Evolutionary conservation across 2,797 vertebrate species (phyloP).

Genomic region (Dendrocincla fuliginosa): DNA sequence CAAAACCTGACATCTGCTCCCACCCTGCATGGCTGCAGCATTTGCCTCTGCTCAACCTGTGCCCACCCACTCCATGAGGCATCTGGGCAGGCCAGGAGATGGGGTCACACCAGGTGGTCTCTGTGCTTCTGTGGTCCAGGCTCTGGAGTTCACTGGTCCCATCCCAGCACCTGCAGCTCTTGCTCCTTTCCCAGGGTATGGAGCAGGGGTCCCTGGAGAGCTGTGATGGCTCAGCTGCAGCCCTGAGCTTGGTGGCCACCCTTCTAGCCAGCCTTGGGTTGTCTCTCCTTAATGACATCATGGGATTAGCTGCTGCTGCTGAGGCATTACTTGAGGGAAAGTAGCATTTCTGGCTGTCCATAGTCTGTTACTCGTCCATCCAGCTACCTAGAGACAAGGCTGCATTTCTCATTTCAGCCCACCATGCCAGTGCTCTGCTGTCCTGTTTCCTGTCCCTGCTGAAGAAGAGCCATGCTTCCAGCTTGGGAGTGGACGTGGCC

Average conservation of each 20-base stretch:
- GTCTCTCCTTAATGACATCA: background rate
- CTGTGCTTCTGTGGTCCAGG: background rate
- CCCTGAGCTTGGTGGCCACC: background rate
- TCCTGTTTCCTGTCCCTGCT: background rate
- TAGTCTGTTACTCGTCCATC: background rate
- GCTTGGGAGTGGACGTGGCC: background rate
- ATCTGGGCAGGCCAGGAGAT: accelerated
- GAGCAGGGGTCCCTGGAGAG: background rate
- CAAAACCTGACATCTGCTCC: accelerated
- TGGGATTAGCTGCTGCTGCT: background rate
- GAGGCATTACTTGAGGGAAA: background rate
- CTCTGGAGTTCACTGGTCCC: background rate
- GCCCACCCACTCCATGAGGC: background rate
- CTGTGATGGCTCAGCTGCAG: background rate
- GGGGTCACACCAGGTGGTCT: background rate
- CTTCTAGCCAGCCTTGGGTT: background rate
- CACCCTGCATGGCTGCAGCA: background rate
- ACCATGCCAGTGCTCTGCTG: background rate
- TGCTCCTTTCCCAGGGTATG: accelerated
- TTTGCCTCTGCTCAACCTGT: background rate
- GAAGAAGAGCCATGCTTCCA: background rate
- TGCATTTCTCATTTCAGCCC: background rate
- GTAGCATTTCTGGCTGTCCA: background rate
- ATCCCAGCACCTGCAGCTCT: background rate
- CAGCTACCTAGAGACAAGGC: background rate